phyloP scores from a whole-genome alignment of 35 echinoderm and acorn worm species.

The Apostichopus japonicus region DNA sequence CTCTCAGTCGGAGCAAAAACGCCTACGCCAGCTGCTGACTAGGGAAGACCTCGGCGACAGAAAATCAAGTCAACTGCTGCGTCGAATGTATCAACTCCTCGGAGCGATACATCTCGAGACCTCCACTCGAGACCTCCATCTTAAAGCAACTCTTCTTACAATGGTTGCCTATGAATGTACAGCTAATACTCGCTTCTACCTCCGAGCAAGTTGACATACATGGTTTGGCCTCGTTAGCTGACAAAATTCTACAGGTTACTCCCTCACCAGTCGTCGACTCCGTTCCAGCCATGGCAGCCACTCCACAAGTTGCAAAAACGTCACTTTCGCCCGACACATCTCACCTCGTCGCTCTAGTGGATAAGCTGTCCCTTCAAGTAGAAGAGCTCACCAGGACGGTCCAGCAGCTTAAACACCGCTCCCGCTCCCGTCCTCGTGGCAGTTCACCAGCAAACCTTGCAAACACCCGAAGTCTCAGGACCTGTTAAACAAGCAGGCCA shows the following conservation, averaged over 20 bases:
- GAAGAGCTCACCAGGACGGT: not conserved
- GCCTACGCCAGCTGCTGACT: too few relatives aligned
- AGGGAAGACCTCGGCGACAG: too few relatives aligned
- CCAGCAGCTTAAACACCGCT: not conserved
- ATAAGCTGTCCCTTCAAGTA: not conserved
- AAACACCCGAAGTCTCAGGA: not conserved
- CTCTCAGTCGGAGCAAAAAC: too few relatives aligned
- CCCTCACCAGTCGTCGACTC: not conserved
- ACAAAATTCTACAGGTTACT: not conserved
- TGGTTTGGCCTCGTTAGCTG: not conserved
- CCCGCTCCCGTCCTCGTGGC: not conserved
- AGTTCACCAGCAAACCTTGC: not conserved
- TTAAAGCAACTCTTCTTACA: not conserved
- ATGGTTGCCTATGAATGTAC: not conserved
- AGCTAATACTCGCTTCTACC: not conserved
- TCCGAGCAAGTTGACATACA: not conserved
- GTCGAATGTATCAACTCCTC: too few relatives aligned
- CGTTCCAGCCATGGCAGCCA: not conserved
- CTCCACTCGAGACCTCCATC: not conserved
- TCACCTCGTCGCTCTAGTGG: not conserved
- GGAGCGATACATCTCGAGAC: not conserved
- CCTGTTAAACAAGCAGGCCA: not conserved
- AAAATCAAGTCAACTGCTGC: too few relatives aligned
- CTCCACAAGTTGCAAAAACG: not conserved
- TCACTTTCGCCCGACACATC: not conserved